Evolutionary conservation across 2,888 invertebrate species (phyloP), one percentile per base, ranked within the genome.

Genomic region (Drosophila histrio): DNA sequence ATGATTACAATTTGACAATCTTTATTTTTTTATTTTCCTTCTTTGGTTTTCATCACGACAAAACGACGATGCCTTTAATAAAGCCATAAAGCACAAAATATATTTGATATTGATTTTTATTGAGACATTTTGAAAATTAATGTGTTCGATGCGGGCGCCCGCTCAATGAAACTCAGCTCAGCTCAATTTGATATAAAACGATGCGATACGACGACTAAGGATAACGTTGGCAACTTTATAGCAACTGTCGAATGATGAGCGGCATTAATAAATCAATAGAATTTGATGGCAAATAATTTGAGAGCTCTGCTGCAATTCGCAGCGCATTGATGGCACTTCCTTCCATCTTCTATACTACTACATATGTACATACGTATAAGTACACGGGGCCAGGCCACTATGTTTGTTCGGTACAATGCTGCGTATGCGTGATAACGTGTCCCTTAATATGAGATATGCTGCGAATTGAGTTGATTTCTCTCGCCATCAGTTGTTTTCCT

Each of bases 181-280:
- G 30, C 17, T 43, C 44, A 44, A 43, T 44, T 22, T 2, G 30
- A 41, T 54, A 32, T 21, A 15, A 24, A 22, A 24, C 24, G 52
- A 28, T 44, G 28, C 17, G 44, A 44, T 44, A 28, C 7, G 56
- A 47, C 22, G 41, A 6, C 21, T 7, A 32, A 15, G 38, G 38
- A 57, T 61, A 66, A 26, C 54, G 39, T 28, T 50, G 49, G 30
- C 43, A 66, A 34, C 61, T 72, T 72, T 71, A 74, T 72, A 56
- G 72, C 60, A 73, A 73, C 47, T 67, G 84, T 73, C 70, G 66
- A 62, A 61, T 57, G 73, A 76, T 83, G 86, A 73, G 71, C 60
- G 75, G 30, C 81, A 81, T 75, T 66, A 87, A 82, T 87, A 87
- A 81, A 81, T 82, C 87, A 87, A 82, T 78, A 72, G 67, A 72